phyloP scores from a whole-genome alignment of 2,888 invertebrate genomes.

The Epistrophe eligans region DNA sequence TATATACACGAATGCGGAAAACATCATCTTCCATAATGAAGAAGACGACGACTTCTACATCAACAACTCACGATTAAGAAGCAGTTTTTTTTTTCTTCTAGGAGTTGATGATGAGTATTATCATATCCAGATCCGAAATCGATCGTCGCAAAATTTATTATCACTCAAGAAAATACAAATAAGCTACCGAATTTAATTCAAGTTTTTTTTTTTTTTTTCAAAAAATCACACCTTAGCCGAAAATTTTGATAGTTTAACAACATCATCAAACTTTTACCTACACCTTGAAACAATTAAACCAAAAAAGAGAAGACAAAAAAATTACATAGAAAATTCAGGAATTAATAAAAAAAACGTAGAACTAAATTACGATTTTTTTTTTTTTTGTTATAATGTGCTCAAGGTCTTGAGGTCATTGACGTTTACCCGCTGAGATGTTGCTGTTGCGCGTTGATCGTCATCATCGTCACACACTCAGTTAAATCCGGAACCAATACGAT shows the following conservation, averaged over 20 bases:
- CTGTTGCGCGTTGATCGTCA: slow-evolving; percentile 31
- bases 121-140: background rate
- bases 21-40: slow-evolving; percentile 24
- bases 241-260: slow-evolving; percentile 12
- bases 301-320: background rate
- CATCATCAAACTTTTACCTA: background rate
- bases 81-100: background rate
- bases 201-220: background rate
- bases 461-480: slow-evolving; percentile 1
- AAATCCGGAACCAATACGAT: slow-evolving; percentile 73
- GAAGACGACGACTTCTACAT: background rate
- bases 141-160: background rate
- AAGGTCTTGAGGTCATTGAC: slow-evolving; percentile 76
- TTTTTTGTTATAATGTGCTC: slow-evolving; percentile 54
- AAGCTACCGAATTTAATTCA: background rate
- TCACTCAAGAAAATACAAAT: background rate
- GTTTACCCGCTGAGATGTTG: slow-evolving; percentile 53
- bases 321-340: slow-evolving; percentile 58
- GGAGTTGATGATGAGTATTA: background rate
- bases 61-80: background rate
- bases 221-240: slow-evolving; percentile 18
- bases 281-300: slow-evolving; percentile 50
- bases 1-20: slow-evolving; percentile 57
- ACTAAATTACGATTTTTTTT: slow-evolving; percentile 62
- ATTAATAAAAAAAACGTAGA: slow-evolving; percentile 42